Evolutionary conservation across 2,797 vertebrate species (phyloP), one percentile per base, ranked within the genome.

Genomic region (Pteronotus mesoamericanus): DNA sequence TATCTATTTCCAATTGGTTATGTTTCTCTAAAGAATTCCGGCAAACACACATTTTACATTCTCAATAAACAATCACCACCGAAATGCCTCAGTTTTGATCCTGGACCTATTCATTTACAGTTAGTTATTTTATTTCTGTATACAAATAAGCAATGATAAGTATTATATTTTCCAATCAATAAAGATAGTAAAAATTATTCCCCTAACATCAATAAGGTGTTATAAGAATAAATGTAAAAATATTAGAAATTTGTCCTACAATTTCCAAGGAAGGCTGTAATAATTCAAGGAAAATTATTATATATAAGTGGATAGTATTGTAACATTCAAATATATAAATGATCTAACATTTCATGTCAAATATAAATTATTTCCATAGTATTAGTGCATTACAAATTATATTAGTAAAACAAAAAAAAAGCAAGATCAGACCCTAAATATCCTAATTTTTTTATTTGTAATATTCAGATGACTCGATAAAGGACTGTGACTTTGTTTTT

Each of bases 211-310:
- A 94, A 46, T 80, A 32, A 94, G 66, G 84, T 96, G 11, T 84
- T 97, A 29, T 77, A 88, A 95, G 44, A 46, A 96, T 95, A 96
- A 96, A 94, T 86, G 53, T 85, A 66, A 95, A 95, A 94, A 90
- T 42, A 91, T 85, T 86, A 92, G 42, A 34, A 94, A 95, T 79
- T 37, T n/a, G 18, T 91, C 85, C 59, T 93, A 9, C 7, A 82
- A 1, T 91, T 42, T 93, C 77, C n/a, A 59, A 66, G 42, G 64
- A n/a, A n/a, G n/a, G n/a, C n/a, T n/a, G n/a, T n/a, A n/a, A n/a
- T n/a, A n/a, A n/a, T n/a, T n/a, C n/a, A n/a, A n/a, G n/a, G 2
- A 24, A 80, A 95, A 72, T 91, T 21, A 80, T 85, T 95, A 68
- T 77, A 86, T 61, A 88, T 80, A 96, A 96, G 93, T 89, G 89